phyloP scores from a whole-genome alignment of 2,113 vertebrate species.

The Orycteropus afer region DNA sequence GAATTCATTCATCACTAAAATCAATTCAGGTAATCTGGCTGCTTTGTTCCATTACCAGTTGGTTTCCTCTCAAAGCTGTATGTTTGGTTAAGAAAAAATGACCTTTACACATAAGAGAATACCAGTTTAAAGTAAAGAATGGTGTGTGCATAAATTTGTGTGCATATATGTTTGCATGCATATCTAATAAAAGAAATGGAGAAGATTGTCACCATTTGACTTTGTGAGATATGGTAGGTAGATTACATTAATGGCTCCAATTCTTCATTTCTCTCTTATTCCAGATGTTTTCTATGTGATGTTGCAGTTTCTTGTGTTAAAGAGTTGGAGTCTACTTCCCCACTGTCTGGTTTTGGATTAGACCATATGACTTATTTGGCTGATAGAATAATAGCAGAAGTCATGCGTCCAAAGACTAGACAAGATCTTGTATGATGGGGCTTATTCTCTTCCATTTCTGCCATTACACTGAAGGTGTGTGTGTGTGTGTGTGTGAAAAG shows the following conservation, averaged over 20 bases:
- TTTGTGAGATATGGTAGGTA: not conserved
- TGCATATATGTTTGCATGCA: not conserved
- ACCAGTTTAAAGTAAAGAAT: conserved; percentile 11
- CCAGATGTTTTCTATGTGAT: not conserved
- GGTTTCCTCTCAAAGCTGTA: not conserved
- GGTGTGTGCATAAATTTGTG: not conserved
- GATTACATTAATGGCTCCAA: not conserved
- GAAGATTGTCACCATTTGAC: not conserved
- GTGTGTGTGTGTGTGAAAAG: not conserved
- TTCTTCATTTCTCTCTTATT: conserved; percentile 31
- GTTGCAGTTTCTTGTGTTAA: not conserved
- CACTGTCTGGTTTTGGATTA: not conserved
- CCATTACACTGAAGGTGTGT: not conserved
- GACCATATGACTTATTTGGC: not conserved
- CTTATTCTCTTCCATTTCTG: not conserved
- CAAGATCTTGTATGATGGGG: not conserved
- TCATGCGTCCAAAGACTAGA: not conserved
- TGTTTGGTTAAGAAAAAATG: conserved; percentile 19
- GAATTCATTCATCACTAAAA: not conserved
- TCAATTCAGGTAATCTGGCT: not conserved
- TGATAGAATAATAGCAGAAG: not conserved
- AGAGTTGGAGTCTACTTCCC: not conserved
- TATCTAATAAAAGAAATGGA: not conserved
- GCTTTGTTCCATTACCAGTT: not conserved
- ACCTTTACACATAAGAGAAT: not conserved